Evolutionary conservation across 1,140 invertebrate species (phyloP).

Genomic region (Leptinotarsa defecta): DNA sequence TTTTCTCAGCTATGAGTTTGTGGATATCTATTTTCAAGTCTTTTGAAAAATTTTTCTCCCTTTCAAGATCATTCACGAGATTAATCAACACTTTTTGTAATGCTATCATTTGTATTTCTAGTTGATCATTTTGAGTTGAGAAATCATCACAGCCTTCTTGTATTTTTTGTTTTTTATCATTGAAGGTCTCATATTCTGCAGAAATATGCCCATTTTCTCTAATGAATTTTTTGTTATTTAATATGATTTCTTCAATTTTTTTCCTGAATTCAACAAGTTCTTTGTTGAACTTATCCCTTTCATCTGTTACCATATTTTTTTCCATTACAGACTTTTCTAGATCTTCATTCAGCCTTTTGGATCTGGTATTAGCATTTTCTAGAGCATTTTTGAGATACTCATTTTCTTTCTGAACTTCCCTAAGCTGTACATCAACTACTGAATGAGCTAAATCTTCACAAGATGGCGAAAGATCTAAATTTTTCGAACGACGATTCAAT

Average conservation of each 20-base stretch:
- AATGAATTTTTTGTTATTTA: too few relatives aligned
- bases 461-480: slow-evolving; percentile 23
- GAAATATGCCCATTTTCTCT: too few relatives aligned
- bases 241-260: not conserved
- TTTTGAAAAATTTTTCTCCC: slow-evolving; percentile 23
- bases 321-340: too few relatives aligned
- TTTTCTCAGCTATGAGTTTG: not conserved
- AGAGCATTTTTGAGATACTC: slow-evolving; percentile 25
- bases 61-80: not conserved
- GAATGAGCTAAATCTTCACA: slow-evolving; percentile 45
- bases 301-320: too few relatives aligned
- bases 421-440: slow-evolving; percentile 52
- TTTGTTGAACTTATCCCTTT: too few relatives aligned
- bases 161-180: too few relatives aligned
- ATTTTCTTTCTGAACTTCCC: slow-evolving; percentile 47
- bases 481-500: slow-evolving; percentile 28
- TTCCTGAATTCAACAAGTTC: not conserved
- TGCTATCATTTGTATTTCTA: too few relatives aligned
- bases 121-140: too few relatives aligned
- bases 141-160: too few relatives aligned
- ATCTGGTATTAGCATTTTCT: too few relatives aligned
- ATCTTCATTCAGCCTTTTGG: too few relatives aligned
- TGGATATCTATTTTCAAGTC: not conserved
- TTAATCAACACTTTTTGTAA: not conserved
- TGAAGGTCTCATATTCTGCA: too few relatives aligned